Base-by-base conservation (phyloP, 1,140 invertebrate species). In the Galleria mellonella region DNA sequence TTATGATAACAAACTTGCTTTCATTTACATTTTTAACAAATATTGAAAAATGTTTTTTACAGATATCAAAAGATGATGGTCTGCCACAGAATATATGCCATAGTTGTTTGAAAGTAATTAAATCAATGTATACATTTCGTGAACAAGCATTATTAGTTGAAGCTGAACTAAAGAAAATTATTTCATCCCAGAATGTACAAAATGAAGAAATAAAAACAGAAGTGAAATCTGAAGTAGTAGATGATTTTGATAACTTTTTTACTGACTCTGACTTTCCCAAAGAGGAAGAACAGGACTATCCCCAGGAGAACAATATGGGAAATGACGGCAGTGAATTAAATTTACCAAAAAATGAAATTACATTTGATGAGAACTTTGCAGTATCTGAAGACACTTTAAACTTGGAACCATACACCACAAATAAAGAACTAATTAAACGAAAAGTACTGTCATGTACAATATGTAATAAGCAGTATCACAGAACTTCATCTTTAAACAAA, bases 21-120 rank as follows among this genome's bases (percentile, higher is more conserved):
- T 23, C 17, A 23, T 3, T 23, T 2, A 23, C 17, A 23, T 23
- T 2, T 23, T 23, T 23, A 23, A 3, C 6, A 3, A 23, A 3
- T 23, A 23, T 3, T 23, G 6, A 23, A 23, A 23, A 23, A 23
- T 23, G 12, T 14, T 35, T 35, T 17, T 68, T 70, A 9, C 51
- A 87, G 83, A 66, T 86, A 1, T 46, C 51, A 6, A 62, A 62
- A 61, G 70, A 71, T 40, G 85, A 87, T 65, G 74, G 76, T 2
- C 52, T 87, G 37, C 85, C 85, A 11, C 78, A 86, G 53, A 72
- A 66, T 27, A 32, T 87, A 10, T 87, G 85, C 46, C 47, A 68
- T 46, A 62, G 68, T 32, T 87, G 85, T 57, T 63, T 65, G 1
- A 76, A 70, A 17, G 55, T 56, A 14, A 44, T 87, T 17, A 60